A percentile compares a stretch with the other conserved stretches of the same genome.
These are phyloP conservation scores for Fissipunctia ypsillon DNA, from an alignment of 2,888 invertebrate genomes.

Conservation along the genomic window DNA sequence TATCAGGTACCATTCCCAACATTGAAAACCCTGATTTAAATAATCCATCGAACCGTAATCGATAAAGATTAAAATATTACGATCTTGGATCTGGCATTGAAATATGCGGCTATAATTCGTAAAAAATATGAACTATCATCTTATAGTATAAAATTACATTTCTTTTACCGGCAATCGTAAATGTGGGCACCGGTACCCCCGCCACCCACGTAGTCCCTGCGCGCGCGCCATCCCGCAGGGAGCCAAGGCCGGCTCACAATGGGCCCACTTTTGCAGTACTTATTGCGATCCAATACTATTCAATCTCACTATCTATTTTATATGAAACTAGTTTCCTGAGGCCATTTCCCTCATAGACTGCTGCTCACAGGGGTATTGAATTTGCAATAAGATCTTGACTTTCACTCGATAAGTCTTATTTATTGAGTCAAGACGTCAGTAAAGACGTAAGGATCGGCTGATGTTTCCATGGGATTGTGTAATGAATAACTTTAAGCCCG, in stretches of 20 bases:
- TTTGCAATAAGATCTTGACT: slow-evolving; percentile 70
- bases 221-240: slow-evolving; percentile 75
- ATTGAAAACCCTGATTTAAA: slow-evolving; percentile 42
- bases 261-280: slow-evolving; percentile 82
- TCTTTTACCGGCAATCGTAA: slow-evolving; percentile 60
- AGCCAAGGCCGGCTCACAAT: slow-evolving; percentile 87
- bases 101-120: slow-evolving; percentile 40
- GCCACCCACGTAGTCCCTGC: slow-evolving; percentile 82
- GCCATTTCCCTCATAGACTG: slow-evolving; percentile 76
- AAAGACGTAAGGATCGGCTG: slow-evolving; percentile 11
- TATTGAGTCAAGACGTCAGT: slow-evolving; percentile 28
- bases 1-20: not conserved
- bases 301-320: slow-evolving; percentile 87
- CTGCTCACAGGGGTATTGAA: slow-evolving; percentile 79
- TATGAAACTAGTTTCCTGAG: slow-evolving; percentile 87
- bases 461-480: slow-evolving; percentile 16
- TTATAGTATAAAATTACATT: slow-evolving; percentile 57
- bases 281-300: slow-evolving; percentile 87
- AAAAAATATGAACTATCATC: slow-evolving; percentile 54
- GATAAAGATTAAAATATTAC: slow-evolving; percentile 44
- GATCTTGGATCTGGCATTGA: slow-evolving; percentile 35
- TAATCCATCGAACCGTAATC: slow-evolving; percentile 29
- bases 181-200: slow-evolving; percentile 61
- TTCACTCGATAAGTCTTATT: slow-evolving; percentile 66
- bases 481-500: slow-evolving; percentile 28